These are phyloP conservation scores for Andrena cerasifolii DNA, from an alignment of 1,140 invertebrate species.

Conservation along the genomic window DNA sequence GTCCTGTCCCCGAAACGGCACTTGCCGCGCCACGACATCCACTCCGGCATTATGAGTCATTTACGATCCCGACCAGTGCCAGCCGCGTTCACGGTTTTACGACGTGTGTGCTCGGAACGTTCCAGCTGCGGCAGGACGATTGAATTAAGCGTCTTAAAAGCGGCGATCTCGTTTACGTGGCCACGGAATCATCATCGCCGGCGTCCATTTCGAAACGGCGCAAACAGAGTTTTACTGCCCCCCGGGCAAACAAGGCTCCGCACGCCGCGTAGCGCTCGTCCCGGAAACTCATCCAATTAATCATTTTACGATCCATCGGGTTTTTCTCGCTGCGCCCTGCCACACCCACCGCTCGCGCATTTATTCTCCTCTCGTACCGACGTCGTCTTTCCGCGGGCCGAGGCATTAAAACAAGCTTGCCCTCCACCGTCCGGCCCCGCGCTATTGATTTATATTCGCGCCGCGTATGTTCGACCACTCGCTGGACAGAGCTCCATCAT, in stretches of 20 bases:
- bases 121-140: slow-evolving; percentile 43
- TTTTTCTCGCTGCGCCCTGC: slow-evolving; percentile 32
- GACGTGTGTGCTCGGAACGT: slow-evolving; percentile 56
- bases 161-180: slow-evolving; percentile 9
- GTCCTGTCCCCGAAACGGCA: not conserved
- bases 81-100: slow-evolving; percentile 64
- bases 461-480: slow-evolving; percentile 37
- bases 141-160: slow-evolving; percentile 71
- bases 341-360: slow-evolving; percentile 40
- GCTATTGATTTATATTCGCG: slow-evolving; percentile 49
- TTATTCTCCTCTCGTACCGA: slow-evolving; percentile 6
- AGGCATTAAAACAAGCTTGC: slow-evolving; percentile 36
- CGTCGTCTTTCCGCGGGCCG: slow-evolving; percentile 26
- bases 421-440: not conserved
- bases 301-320: slow-evolving; percentile 71
- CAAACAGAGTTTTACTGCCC: slow-evolving; percentile 67
- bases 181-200: slow-evolving; percentile 10
- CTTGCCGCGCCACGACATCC: slow-evolving; percentile 16
- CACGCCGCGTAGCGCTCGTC: slow-evolving; percentile 14
- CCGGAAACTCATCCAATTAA: slow-evolving; percentile 69
- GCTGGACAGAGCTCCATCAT: not conserved
- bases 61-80: slow-evolving; percentile 41
- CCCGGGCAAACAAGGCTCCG: slow-evolving; percentile 55
- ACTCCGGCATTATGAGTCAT: slow-evolving; percentile 53
- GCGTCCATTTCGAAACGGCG: slow-evolving; percentile 41